Percentiles rank a stretch among this genome's conserved stretches.
These are phyloP conservation scores for Hypomesus transpacificus DNA, from an alignment of 2,113 vertebrate species.

Conservation along the genomic window DNA sequence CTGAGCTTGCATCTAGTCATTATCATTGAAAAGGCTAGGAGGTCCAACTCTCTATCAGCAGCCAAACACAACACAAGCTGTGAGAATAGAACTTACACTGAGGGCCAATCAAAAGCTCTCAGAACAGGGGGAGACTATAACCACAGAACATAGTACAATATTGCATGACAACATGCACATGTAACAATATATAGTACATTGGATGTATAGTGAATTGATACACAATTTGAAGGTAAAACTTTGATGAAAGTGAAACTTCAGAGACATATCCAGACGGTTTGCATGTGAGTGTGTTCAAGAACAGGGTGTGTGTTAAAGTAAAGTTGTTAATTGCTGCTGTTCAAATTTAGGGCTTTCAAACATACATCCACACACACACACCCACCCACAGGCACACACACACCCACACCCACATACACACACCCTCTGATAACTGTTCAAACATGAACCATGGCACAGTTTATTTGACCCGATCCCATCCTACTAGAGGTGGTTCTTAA, in stretches of 20 bases:
- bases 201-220: too few species aligned
- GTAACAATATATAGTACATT: too few species aligned
- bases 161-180: too few species aligned
- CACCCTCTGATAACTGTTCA: conserved; percentile 34
- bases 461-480: conserved; percentile 21
- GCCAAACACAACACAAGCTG: neutral
- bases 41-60: conserved; percentile 3
- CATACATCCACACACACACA: neutral
- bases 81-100: neutral
- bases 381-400: neutral
- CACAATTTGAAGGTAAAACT: too few species aligned
- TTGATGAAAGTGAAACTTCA: too few species aligned
- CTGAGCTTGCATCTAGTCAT: conserved; percentile 31
- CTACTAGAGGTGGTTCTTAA: conserved; percentile 1
- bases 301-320: neutral
- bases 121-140: too few species aligned
- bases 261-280: neutral
- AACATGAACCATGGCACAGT: conserved; percentile 24
- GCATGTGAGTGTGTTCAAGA: neutral
- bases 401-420: neutral
- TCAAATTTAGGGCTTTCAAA: neutral
- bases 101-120: too few species aligned
- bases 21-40: conserved; percentile 28
- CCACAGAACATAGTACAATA: too few species aligned
- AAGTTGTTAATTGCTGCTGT: neutral